Evolutionary conservation across 1,140 invertebrate species (phyloP), one percentile per base, ranked within the genome.

Genomic region (Drosophila grimshawi): DNA sequence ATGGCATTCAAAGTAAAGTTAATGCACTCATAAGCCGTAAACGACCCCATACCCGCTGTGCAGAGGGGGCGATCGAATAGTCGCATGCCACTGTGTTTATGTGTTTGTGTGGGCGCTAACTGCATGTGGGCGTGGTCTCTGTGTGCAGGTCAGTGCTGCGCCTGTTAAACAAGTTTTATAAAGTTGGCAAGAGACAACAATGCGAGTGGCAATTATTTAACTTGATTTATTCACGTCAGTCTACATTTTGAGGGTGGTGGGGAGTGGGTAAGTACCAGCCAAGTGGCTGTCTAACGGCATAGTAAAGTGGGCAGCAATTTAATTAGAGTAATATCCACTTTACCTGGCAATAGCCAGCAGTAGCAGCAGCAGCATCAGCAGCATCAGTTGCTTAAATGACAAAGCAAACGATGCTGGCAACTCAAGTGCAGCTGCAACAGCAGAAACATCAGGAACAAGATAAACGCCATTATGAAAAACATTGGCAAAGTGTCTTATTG

Each of bases 221-320:
- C 83, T 86, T 86, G 79, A 86, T 86, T 86, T 86, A 86, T 86
- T 86, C 88, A 77, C 72, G 67, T 76, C 68, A 79, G 82, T 81
- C 76, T 81, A 86, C 82, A 81, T 57, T 49, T 61, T 49, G 62
- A 45, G 49, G 35, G 19, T 19, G 41, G 32, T 8, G 37, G n/a
- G 27, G 10, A 57, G 32, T 10, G 27, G 7, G 19, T 7, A 61
- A 19, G 76, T 61, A 46, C 33, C 27, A 5, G 41, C 5, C 51
- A 55, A 67, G 56, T 56, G 64, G 11, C 45, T 41, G 6, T 35
- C 7, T 52, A 75, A 43, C 48, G 30, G 55, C 72, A 86, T 86
- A 86, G 83, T 86, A 73, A 82, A 86, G 76, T 72, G 69, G 67
- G 62, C 66, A 68, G 72, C 45, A 86, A 86, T 88, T 86, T 86